Percentiles rank a stretch among this genome's conserved stretches.
Evolutionary conservation across 2,888 invertebrate genomes (phyloP).

Genomic region (Linnaemya tessellans): DNA sequence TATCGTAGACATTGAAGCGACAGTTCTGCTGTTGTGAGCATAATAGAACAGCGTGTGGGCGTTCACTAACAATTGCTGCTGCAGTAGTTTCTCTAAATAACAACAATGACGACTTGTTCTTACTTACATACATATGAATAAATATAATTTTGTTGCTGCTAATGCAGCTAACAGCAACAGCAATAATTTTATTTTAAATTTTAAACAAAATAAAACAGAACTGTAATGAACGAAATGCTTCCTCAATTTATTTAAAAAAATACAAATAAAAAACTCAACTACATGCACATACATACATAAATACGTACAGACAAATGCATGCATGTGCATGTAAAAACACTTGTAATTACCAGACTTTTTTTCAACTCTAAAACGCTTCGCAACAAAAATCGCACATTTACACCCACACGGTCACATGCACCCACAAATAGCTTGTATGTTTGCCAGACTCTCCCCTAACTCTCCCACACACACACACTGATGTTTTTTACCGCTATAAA

Average conservation of each 20-base stretch:
- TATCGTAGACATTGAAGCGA: conserved; percentile 72
- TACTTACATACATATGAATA: too few species aligned
- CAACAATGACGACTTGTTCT: conserved; percentile 31
- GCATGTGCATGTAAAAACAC: conserved; percentile 3
- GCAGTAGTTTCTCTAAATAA: conserved; percentile 45
- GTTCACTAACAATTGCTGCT: conserved; percentile 42
- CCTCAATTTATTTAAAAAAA: conserved; percentile 70
- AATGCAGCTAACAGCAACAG: conserved; percentile 19
- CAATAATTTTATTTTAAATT: not conserved
- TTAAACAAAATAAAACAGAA: conserved; percentile 39
- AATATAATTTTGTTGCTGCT: conserved; percentile 23
- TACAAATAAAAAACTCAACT: not conserved
- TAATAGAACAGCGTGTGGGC: conserved; percentile 15
- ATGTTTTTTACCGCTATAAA: not conserved
- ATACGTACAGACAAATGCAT: too few species aligned
- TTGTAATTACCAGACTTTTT: conserved; percentile 33
- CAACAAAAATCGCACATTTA: not conserved
- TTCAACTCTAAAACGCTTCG: conserved; percentile 14
- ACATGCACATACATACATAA: not conserved
- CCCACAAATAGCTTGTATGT: not conserved
- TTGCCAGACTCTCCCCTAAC: not conserved
- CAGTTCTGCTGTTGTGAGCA: conserved; percentile 47
- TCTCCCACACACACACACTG: not conserved
- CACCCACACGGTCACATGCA: not conserved
- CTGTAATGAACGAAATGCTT: conserved; percentile 58